Conservation (phyloP, 2,113 vertebrate genomes). For the Phyllostomus hastatus region DNA sequence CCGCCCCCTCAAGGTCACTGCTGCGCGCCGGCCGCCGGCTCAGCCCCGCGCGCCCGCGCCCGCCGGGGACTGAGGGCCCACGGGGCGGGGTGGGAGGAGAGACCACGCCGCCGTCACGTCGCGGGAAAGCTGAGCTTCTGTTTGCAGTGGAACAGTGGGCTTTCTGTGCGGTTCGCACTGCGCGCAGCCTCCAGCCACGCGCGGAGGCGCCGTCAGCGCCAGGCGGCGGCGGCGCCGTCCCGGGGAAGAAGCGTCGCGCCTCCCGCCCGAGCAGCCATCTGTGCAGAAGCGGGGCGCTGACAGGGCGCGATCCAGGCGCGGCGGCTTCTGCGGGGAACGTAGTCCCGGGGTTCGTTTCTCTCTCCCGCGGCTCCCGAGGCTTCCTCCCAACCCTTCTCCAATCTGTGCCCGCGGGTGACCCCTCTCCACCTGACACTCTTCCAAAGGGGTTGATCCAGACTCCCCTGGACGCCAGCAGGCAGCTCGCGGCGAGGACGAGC, state of each 20-base stretch:
- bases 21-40: constrained; percentile 65
- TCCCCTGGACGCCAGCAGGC: neutral
- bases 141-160: constrained; percentile 46
- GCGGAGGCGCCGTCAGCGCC: neutral
- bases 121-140: constrained; percentile 52
- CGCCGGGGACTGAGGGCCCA: too few species aligned
- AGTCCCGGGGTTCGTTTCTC: neutral
- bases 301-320: neutral
- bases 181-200: neutral
- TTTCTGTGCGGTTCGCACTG: neutral
- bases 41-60: too few species aligned
- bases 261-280: constrained; percentile 7
- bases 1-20: constrained; percentile 87
- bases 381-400: neutral
- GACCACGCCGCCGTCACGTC: constrained; percentile 11
- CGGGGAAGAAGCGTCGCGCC: neutral
- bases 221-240: neutral
- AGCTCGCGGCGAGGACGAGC: neutral
- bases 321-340: constrained; percentile 6
- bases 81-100: neutral
- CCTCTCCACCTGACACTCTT: constrained; percentile 31
- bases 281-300: neutral
- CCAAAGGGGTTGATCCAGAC: constrained; percentile 32
- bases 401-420: constrained; percentile 37
- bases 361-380: neutral